Percentiles rank a stretch among this genome's conserved stretches.
Evolutionary conservation across 1,140 invertebrate species (phyloP).

Genomic region (Oryctes rhinoceros): DNA sequence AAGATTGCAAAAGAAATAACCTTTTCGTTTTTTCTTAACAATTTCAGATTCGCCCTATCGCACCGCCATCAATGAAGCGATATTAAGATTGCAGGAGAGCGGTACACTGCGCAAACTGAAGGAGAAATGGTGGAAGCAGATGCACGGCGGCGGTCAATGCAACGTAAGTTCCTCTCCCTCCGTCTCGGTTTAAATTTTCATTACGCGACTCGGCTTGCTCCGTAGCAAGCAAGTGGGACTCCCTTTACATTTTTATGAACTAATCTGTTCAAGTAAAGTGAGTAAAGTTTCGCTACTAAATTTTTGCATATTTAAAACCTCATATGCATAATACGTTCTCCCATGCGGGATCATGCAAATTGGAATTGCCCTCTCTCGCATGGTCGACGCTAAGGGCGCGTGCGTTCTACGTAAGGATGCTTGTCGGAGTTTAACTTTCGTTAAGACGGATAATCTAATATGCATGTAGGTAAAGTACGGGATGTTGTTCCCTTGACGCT

Average conservation of each 20-base stretch:
- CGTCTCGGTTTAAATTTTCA: conserved; percentile 24
- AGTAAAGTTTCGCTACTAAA: conserved; percentile 24
- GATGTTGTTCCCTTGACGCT: neutral
- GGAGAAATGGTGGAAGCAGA: conserved; percentile 82
- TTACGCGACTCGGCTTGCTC: neutral
- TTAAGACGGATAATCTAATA: neutral
- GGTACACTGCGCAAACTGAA: conserved; percentile 76
- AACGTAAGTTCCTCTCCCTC: conserved; percentile 55
- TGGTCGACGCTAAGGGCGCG: neutral
- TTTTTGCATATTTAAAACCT: conserved; percentile 38
- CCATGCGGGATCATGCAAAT: conserved; percentile 23
- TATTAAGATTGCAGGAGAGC: conserved; percentile 79
- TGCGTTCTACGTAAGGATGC: neutral
- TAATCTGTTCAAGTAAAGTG: conserved; percentile 23
- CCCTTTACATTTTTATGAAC: conserved; percentile 24
- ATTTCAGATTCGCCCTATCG: conserved; percentile 74
- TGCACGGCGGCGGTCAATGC: conserved; percentile 60
- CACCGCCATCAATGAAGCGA: conserved; percentile 71
- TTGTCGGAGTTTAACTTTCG: neutral
- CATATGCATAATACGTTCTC: conserved; percentile 26
- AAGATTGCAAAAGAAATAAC: too few relatives aligned
- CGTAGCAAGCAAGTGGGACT: neutral
- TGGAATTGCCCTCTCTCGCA: neutral
- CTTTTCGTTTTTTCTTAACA: too few relatives aligned
- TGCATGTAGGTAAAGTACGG: neutral